Conservation (phyloP, 1,140 invertebrate genomes). For the Drosophila ananassae region DNA sequence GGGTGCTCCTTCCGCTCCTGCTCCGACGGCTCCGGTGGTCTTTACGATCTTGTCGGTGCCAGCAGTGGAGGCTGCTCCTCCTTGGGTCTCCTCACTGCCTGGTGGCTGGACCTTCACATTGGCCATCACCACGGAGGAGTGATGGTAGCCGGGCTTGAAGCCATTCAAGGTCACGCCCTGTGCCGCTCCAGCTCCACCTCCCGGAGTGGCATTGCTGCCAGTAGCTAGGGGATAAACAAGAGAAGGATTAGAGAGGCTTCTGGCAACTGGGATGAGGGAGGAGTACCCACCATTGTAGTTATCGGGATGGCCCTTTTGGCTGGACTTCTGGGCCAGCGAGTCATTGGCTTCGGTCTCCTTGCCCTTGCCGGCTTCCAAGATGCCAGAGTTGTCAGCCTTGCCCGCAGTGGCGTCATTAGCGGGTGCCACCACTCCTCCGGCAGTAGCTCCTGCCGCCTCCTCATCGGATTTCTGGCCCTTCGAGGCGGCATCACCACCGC, state of each 20-base stretch:
- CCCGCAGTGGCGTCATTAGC: conserved; percentile 1
- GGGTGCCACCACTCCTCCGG: conserved; percentile 13
- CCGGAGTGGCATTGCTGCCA: conserved; percentile 19
- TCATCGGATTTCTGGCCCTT: conserved; percentile 38
- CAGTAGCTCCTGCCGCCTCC: conserved; percentile 18
- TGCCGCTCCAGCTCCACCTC: conserved; percentile 13
- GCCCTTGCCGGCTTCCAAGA: conserved; percentile 6
- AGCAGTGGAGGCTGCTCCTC: background rate
- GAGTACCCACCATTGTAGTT: conserved; percentile 43
- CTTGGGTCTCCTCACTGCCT: conserved; percentile 23
- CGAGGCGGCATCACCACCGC: conserved; percentile 29
- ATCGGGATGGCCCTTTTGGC: conserved; percentile 27
- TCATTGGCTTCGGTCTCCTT: conserved; percentile 30
- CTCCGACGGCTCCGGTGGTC: conserved; percentile 19
- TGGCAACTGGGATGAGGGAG: background rate
- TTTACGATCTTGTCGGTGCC: conserved; percentile 55
- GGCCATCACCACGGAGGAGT: conserved; percentile 66
- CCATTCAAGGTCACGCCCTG: conserved; percentile 62
- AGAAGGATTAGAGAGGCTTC: background rate
- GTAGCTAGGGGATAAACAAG: conserved; percentile 21
- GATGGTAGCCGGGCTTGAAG: conserved; percentile 71
- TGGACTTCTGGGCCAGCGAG: conserved; percentile 21
- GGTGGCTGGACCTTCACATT: conserved; percentile 39
- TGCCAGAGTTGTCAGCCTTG: conserved; percentile 1
- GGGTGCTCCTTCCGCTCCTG: conserved; percentile 10